A percentile compares a stretch with the other conserved stretches of the same genome.
phyloP scores from a whole-genome alignment of 1,140 invertebrate species.

The Eriosoma lanigerum region DNA sequence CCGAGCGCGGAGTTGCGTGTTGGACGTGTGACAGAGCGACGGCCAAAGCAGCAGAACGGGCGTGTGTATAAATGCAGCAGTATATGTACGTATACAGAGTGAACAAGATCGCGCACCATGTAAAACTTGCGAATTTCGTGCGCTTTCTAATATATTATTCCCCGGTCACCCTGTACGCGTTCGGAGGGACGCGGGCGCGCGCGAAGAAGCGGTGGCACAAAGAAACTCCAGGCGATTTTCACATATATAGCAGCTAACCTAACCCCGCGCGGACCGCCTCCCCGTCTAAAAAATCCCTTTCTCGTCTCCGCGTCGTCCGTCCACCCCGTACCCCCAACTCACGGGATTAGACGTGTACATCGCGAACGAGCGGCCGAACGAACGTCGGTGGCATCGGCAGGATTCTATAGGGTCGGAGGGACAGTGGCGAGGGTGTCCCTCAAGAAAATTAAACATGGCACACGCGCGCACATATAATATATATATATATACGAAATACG shows the following conservation, averaged over 20 bases:
- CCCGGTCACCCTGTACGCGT: too few species aligned
- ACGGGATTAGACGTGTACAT: conserved; percentile 34
- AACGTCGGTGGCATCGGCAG: neutral
- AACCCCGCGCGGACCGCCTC: neutral
- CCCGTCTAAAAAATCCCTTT: neutral
- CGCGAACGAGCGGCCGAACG: neutral
- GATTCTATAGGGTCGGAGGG: too few species aligned
- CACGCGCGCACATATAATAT: conserved; percentile 32
- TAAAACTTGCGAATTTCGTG: too few species aligned
- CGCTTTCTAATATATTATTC: too few species aligned
- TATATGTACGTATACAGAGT: too few species aligned
- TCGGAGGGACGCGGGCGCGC: conserved; percentile 12
- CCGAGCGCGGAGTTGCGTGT: neutral
- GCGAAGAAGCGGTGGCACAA: conserved; percentile 44
- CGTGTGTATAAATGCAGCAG: too few species aligned
- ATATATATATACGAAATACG: conserved; percentile 39
- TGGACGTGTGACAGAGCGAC: conserved; percentile 26
- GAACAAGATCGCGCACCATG: too few species aligned
- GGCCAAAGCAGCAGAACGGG: conserved; percentile 21
- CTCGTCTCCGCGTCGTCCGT: neutral
- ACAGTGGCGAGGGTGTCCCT: conserved; percentile 31
- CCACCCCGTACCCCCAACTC: neutral
- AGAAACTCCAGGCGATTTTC: conserved; percentile 33
- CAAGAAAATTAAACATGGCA: conserved; percentile 52
- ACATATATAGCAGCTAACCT: neutral